A percentile compares a stretch with the other conserved stretches of the same genome.
Conservation (phyloP, 2,888 invertebrate species). For the Rutpela maculata region DNA sequence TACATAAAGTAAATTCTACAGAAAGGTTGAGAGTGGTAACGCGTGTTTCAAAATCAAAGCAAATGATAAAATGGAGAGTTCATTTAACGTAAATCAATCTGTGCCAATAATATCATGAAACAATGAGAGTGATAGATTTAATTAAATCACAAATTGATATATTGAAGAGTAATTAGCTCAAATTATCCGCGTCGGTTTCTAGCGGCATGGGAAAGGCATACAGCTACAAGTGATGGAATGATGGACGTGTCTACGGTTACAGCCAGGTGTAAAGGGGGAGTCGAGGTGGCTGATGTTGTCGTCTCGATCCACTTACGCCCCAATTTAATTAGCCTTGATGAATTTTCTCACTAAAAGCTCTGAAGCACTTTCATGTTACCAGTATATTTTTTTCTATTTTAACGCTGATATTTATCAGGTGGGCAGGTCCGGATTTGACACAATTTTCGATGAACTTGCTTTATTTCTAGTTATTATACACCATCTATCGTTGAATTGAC, state of each 20-base stretch:
- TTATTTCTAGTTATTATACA: no score
- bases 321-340: slow-evolving; percentile 60
- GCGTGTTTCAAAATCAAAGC: no score
- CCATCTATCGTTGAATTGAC: no score
- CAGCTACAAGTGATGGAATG: slow-evolving; percentile 36
- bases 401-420: slow-evolving; percentile 23
- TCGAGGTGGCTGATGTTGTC: slow-evolving; percentile 27
- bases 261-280: slow-evolving; percentile 42
- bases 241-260: slow-evolving; percentile 40
- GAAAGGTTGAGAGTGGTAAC: no score
- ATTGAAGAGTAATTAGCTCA: slow-evolving; percentile 27
- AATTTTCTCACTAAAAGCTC: slow-evolving; percentile 58
- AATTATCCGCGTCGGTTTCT: slow-evolving; percentile 29
- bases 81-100: neutral
- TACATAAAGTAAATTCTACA: no score
- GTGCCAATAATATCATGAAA: neutral
- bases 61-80: neutral
- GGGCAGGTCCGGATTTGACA: slow-evolving; percentile 12
- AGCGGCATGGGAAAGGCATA: slow-evolving; percentile 6
- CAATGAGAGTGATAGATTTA: slow-evolving; percentile 11
- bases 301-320: slow-evolving; percentile 57
- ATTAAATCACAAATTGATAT: slow-evolving; percentile 34
- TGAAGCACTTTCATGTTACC: slow-evolving; percentile 45
- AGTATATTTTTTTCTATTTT: slow-evolving; percentile 36
- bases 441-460: no score